Percentiles rank a stretch among this genome's conserved stretches.
These are phyloP conservation scores for Ceratina calcarata DNA, from an alignment of 1,140 invertebrate genomes.

Conservation along the genomic window DNA sequence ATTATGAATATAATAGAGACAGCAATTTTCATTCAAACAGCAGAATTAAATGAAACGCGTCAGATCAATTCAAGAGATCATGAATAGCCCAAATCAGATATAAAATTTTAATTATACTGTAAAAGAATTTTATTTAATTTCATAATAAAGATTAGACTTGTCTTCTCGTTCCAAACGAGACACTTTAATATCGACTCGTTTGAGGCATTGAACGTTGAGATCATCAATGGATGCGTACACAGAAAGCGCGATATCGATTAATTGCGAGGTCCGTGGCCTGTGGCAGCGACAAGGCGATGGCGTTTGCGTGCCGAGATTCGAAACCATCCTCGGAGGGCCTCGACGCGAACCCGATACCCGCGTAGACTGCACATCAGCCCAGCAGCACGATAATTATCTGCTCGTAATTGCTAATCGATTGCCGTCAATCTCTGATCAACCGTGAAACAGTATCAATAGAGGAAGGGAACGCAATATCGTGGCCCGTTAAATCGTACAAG, in stretches of 20 bases:
- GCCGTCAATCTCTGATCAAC: constrained; percentile 63
- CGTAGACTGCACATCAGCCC: constrained; percentile 23
- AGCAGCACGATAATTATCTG: constrained; percentile 63
- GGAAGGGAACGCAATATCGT: constrained; percentile 32
- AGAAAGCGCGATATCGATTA: constrained; percentile 42
- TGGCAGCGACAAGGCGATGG: not conserved
- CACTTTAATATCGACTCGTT: not conserved
- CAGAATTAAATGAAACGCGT: not conserved
- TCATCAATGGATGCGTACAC: not conserved
- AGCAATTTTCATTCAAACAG: not conserved
- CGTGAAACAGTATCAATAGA: constrained; percentile 68
- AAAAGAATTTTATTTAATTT: no score
- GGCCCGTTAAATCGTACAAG: constrained; percentile 36
- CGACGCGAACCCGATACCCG: constrained; percentile 22
- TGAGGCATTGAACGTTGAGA: not conserved
- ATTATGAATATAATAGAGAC: constrained; percentile 7
- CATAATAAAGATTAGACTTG: not conserved
- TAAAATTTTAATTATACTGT: no score
- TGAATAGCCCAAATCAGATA: no score
- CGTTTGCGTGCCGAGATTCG: constrained; percentile 34
- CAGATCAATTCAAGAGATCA: no score
- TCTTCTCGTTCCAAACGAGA: not conserved
- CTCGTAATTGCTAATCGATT: constrained; percentile 71
- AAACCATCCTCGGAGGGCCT: constrained; percentile 28
- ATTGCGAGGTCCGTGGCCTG: not conserved